A percentile compares a stretch with the other conserved stretches of the same genome.
Evolutionary conservation across 92 coral and sea anemone species (phyloP).

Genomic region (Porites lobata): DNA sequence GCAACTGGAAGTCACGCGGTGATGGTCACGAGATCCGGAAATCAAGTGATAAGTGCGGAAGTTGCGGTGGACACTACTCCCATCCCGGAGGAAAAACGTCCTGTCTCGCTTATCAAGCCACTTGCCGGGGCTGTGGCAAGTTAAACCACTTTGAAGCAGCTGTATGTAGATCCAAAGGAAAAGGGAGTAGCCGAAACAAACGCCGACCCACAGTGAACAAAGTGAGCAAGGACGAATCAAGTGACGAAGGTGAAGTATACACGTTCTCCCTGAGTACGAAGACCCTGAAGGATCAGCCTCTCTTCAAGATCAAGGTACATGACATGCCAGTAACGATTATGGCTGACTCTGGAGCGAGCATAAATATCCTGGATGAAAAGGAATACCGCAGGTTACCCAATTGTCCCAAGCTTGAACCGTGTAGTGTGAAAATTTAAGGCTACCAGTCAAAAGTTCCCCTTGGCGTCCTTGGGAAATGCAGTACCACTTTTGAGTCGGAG

Average conservation of each 20-base stretch:
- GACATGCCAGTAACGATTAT: constrained; percentile 18
- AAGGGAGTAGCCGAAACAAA: not conserved
- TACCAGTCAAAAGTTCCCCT: constrained; percentile 46
- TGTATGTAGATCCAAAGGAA: constrained; percentile 28
- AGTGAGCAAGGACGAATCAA: constrained; percentile 37
- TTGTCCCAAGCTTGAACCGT: constrained; percentile 31
- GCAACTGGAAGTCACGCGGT: constrained; percentile 48
- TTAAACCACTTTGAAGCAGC: constrained; percentile 41
- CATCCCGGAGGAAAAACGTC: constrained; percentile 23
- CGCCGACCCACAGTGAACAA: constrained; percentile 6
- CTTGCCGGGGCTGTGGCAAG: constrained; percentile 36
- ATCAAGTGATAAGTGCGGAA: constrained; percentile 40
- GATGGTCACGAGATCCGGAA: constrained; percentile 32
- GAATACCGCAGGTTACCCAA: constrained; percentile 36
- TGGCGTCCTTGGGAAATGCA: constrained; percentile 34
- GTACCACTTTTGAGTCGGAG: constrained; percentile 14
- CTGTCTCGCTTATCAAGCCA: too few species aligned
- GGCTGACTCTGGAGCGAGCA: constrained; percentile 33
- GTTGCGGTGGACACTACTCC: constrained; percentile 38
- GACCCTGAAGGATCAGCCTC: constrained; percentile 29
- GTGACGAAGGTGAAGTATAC: constrained; percentile 42
- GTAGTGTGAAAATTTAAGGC: constrained; percentile 22
- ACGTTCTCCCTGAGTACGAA: constrained; percentile 22
- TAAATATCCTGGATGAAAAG: not conserved
- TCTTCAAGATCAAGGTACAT: constrained; percentile 40